phyloP scores from a whole-genome alignment of 2,797 vertebrate species.

The Limosa lapponica region DNA sequence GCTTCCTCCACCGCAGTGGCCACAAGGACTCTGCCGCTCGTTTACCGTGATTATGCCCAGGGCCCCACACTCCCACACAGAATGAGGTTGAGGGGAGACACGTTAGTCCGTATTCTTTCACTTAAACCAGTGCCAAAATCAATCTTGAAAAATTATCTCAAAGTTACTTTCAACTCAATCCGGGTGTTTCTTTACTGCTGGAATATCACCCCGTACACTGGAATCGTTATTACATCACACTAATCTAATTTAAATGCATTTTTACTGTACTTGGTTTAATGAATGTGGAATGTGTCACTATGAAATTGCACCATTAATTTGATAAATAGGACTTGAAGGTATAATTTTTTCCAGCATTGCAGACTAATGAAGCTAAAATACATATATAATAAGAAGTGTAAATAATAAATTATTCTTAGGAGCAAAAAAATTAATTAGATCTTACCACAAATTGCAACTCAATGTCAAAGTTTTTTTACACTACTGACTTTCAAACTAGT shows the following conservation, averaged over 20 bases:
- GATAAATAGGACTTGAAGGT: slow-evolving; percentile 89
- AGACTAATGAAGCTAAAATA: slow-evolving; percentile 89
- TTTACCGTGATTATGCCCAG: not conserved
- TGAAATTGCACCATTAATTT: slow-evolving; percentile 89
- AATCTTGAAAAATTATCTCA: slow-evolving; percentile 71
- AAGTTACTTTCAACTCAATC: slow-evolving; percentile 72
- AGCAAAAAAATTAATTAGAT: slow-evolving; percentile 88
- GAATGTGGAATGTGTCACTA: slow-evolving; percentile 88
- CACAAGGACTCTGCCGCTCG: not conserved
- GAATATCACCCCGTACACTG: slow-evolving; percentile 73
- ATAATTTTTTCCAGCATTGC: slow-evolving; percentile 88
- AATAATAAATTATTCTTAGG: slow-evolving; percentile 89
- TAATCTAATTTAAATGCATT: slow-evolving; percentile 88
- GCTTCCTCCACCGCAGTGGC: not conserved
- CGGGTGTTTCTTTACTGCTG: slow-evolving; percentile 76
- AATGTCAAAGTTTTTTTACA: slow-evolving; percentile 78
- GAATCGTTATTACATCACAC: slow-evolving; percentile 85
- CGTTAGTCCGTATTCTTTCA: slow-evolving; percentile 19
- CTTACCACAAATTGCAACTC: slow-evolving; percentile 83
- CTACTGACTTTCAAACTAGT: slow-evolving; percentile 83
- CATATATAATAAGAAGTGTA: slow-evolving; percentile 89
- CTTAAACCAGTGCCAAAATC: slow-evolving; percentile 71
- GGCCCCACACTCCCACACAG: not conserved
- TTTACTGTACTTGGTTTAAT: slow-evolving; percentile 87
- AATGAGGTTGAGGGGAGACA: not conserved